Conservation (phyloP, 1,140 invertebrate genomes). For the Cherax quadricarinatus region DNA sequence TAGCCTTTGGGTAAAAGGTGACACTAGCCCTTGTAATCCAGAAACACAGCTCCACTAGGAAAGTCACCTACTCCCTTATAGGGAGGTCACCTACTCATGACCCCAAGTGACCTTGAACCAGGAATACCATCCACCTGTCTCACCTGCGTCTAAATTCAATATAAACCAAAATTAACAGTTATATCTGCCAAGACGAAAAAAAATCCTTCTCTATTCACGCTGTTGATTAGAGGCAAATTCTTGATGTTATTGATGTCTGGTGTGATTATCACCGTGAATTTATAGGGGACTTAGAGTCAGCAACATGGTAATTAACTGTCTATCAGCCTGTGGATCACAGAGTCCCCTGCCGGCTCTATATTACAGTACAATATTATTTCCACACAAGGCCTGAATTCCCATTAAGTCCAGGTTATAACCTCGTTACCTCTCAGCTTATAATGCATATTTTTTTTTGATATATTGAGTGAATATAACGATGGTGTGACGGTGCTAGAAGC, state of each 20-base stretch:
- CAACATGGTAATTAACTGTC: neutral
- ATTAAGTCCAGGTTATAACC: neutral
- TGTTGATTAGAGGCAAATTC: neutral
- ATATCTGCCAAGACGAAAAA: neutral
- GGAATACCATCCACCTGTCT: neutral
- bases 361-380: neutral
- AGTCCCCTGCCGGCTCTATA: neutral
- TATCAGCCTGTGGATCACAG: neutral
- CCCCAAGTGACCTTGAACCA: too few relatives aligned
- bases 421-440: neutral
- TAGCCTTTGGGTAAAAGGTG: too few relatives aligned
- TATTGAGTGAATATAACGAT: neutral
- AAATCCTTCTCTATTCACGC: neutral
- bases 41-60: too few relatives aligned
- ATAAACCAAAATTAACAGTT: neutral
- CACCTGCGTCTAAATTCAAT: neutral
- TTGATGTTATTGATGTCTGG: neutral
- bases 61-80: too few relatives aligned
- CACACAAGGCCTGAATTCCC: neutral
- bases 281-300: neutral
- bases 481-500: too few relatives aligned
- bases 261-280: neutral
- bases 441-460: neutral
- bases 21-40: too few relatives aligned
- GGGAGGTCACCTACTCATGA: too few relatives aligned